Evolutionary conservation across 2,888 invertebrate genomes (phyloP).

Genomic region (Falcaria lacertinaria): DNA sequence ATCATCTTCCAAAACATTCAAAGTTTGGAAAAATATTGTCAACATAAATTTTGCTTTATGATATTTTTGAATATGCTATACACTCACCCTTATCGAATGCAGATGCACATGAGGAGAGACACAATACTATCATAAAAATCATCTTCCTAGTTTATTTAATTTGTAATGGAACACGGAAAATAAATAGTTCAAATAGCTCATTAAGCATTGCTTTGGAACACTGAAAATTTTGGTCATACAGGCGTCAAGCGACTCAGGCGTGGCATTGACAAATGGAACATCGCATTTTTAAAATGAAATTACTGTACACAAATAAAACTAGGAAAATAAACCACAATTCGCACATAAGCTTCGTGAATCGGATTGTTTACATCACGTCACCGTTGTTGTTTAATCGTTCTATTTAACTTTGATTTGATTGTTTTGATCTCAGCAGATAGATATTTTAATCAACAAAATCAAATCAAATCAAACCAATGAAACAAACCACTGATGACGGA

Average conservation of each 20-base stretch:
- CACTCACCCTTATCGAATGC: conserved; percentile 59
- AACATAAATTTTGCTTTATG: neutral
- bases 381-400: neutral
- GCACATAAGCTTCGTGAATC: neutral
- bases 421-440: too few relatives aligned
- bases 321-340: neutral
- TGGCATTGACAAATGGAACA: conserved; percentile 11
- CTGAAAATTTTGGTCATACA: neutral
- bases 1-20: too few relatives aligned
- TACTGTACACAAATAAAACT: neutral
- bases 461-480: neutral
- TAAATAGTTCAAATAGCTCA: too few relatives aligned
- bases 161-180: too few relatives aligned
- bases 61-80: neutral
- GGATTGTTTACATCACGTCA: neutral
- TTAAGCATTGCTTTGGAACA: too few relatives aligned
- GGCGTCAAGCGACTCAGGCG: conserved; percentile 22
- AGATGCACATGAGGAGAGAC: conserved; percentile 37
- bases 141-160: conserved; percentile 24
- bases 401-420: too few relatives aligned
- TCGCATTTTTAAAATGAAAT: neutral
- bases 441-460: too few relatives aligned
- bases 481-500: neutral
- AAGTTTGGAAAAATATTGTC: too few relatives aligned
- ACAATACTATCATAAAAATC: conserved; percentile 52